Conservation (phyloP, 2,113 vertebrate genomes). For the Formicarius rufipectus region DNA sequence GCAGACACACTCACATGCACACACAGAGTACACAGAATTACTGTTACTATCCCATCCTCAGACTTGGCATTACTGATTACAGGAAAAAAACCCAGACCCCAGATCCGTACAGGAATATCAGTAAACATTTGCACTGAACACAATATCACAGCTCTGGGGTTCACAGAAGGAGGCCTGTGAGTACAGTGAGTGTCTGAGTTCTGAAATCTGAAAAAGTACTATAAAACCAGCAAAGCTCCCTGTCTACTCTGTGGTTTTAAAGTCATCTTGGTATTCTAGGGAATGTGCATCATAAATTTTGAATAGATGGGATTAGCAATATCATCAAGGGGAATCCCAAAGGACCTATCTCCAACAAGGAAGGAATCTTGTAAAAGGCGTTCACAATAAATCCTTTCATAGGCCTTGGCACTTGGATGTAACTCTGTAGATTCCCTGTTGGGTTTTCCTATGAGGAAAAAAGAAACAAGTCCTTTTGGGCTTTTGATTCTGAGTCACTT, state of each 20-base stretch:
- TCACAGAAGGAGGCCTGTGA: background rate
- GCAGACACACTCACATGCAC: background rate
- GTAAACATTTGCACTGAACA: background rate
- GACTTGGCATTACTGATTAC: background rate
- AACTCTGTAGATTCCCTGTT: background rate
- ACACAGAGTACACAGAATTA: background rate
- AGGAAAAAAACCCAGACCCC: background rate
- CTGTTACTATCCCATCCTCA: background rate
- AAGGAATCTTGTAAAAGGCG: conserved; percentile 52
- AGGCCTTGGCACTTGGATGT: background rate
- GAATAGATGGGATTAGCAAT: conserved; percentile 42
- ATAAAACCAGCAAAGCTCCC: background rate
- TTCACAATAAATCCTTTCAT: conserved; percentile 47
- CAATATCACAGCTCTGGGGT: background rate
- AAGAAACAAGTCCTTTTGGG: background rate
- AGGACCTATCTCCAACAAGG: conserved; percentile 1
- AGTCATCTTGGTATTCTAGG: background rate
- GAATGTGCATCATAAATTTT: conserved; percentile 37
- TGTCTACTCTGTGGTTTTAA: background rate
- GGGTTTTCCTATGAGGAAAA: background rate
- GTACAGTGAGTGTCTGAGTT: background rate
- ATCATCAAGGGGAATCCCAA: conserved; percentile 24
- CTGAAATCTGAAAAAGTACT: background rate
- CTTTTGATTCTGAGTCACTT: background rate
- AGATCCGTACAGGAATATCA: background rate